Conservation (phyloP, 2,797 vertebrate species). For the Schizopygopsis pylzovi region DNA sequence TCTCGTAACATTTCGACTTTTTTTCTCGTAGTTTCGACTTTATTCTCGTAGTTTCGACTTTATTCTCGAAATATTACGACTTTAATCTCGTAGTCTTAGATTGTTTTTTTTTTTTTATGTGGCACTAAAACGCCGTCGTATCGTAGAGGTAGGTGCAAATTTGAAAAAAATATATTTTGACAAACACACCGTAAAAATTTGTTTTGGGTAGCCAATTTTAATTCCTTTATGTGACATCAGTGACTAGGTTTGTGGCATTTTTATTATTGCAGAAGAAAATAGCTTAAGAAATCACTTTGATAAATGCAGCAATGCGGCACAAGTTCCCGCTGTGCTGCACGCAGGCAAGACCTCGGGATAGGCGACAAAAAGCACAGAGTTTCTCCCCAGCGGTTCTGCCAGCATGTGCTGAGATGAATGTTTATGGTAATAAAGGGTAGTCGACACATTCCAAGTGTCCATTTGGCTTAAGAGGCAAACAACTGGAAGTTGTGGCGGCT, state of each 20-base stretch:
- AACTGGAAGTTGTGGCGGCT: background rate
- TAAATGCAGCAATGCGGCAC: slow-evolving; percentile 43
- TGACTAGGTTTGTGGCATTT: slow-evolving; percentile 15
- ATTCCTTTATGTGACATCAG: slow-evolving; percentile 11
- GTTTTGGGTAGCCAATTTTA: background rate
- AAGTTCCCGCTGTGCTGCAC: background rate
- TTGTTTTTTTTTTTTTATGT: no score
- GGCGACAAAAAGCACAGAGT: slow-evolving; percentile 10
- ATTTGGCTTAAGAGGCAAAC: slow-evolving; percentile 41
- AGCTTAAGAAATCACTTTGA: slow-evolving; percentile 36
- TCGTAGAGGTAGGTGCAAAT: background rate
- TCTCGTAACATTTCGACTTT: no score
- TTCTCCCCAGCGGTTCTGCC: slow-evolving; percentile 19
- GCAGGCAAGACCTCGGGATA: slow-evolving; percentile 30
- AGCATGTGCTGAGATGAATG: slow-evolving; percentile 15
- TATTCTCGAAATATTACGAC: no score
- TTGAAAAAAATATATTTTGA: background rate
- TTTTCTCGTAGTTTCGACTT: no score
- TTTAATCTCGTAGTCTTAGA: no score
- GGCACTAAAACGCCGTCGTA: no score
- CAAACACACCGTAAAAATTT: no score
- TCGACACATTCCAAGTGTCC: slow-evolving; percentile 30
- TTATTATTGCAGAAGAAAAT: slow-evolving; percentile 12
- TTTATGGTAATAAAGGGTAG: slow-evolving; percentile 43
- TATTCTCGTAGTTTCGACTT: no score